These are phyloP conservation scores for Tromatobia lineatoria DNA, from an alignment of 2,888 invertebrate genomes.

Conservation along the genomic window DNA sequence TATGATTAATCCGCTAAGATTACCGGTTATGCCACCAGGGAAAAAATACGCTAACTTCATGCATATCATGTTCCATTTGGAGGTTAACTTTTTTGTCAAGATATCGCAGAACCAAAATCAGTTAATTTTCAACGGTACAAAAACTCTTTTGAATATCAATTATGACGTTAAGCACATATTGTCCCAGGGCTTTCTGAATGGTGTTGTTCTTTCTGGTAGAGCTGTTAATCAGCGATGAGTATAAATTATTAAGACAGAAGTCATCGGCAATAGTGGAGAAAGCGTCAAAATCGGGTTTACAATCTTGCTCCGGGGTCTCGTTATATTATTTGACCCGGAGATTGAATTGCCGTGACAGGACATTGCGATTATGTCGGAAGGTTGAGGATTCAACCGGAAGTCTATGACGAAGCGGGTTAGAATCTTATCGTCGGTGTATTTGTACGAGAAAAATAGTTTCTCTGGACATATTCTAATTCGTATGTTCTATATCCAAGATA, in stretches of 20 bases:
- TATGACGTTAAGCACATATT: no score
- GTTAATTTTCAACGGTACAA: no score
- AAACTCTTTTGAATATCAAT: no score
- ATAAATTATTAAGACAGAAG: neutral
- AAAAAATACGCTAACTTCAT: neutral
- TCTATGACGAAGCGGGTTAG: slow-evolving; percentile 35
- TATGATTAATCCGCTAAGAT: slow-evolving; percentile 7
- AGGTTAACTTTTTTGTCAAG: neutral
- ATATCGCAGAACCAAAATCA: neutral
- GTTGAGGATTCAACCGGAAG: slow-evolving; percentile 62
- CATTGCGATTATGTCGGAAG: slow-evolving; percentile 70
- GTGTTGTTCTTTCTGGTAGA: neutral
- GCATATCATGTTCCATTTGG: neutral
- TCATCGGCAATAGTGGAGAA: slow-evolving; percentile 58
- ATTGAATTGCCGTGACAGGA: slow-evolving; percentile 70
- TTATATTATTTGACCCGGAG: neutral
- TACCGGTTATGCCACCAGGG: neutral
- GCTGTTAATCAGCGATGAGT: neutral
- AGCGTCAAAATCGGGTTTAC: slow-evolving; percentile 75
- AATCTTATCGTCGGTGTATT: neutral
- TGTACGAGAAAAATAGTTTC: no score
- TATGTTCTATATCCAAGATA: no score
- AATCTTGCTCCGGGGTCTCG: slow-evolving; percentile 58
- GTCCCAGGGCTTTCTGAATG: no score
- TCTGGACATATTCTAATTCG: no score